Evolutionary conservation across 2,888 invertebrate species (phyloP).

Genomic region (Ophion obscuratus): DNA sequence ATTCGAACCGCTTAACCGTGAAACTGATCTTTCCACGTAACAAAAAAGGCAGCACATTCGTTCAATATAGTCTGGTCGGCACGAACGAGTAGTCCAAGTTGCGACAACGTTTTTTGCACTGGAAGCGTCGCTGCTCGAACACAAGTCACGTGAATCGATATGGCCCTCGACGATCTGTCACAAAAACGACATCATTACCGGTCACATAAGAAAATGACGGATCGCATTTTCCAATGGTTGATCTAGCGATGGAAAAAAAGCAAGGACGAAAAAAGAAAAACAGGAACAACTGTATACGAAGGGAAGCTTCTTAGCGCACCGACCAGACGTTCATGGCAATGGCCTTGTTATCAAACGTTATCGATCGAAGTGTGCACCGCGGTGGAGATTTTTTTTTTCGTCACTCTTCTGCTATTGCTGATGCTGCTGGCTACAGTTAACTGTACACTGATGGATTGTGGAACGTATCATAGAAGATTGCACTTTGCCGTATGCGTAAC

Average conservation of each 20-base stretch:
- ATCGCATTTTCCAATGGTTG: constrained; percentile 33
- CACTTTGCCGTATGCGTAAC: constrained; percentile 73
- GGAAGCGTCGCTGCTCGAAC: background rate
- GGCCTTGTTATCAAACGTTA: constrained; percentile 78
- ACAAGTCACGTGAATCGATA: constrained; percentile 35
- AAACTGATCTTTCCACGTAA: background rate
- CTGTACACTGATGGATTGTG: constrained; percentile 79
- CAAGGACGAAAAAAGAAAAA: background rate
- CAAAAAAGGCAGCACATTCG: background rate
- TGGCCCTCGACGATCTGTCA: constrained; percentile 1
- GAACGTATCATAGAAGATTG: constrained; percentile 76
- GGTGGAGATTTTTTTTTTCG: constrained; percentile 7
- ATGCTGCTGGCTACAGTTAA: constrained; percentile 71
- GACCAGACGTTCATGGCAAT: constrained; percentile 66
- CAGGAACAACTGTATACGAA: background rate
- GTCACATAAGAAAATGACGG: constrained; percentile 37
- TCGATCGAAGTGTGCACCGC: constrained; percentile 71
- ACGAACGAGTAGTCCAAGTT: constrained; percentile 11
- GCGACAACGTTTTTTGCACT: constrained; percentile 1
- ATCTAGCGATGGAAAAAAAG: background rate
- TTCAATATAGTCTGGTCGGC: constrained; percentile 2
- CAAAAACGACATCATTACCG: constrained; percentile 42
- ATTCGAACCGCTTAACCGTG: constrained; percentile 19
- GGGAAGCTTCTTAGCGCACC: constrained; percentile 39
- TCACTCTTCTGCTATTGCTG: constrained; percentile 35